Percentiles rank a stretch among this genome's conserved stretches.
Conservation (phyloP, 1,140 invertebrate species). For the Limonius californicus region DNA sequence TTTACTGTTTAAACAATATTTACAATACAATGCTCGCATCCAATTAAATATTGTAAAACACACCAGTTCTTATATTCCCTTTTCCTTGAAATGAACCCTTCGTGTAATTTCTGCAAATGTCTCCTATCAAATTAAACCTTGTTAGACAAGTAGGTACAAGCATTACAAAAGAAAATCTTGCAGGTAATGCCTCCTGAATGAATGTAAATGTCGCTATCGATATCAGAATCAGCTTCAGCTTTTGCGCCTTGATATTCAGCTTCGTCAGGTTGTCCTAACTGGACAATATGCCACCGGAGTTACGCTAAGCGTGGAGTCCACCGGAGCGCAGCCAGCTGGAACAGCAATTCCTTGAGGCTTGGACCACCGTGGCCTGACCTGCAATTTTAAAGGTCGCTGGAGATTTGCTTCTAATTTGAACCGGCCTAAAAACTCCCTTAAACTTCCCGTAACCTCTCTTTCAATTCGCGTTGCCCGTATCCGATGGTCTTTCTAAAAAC, state of each 20-base stretch:
- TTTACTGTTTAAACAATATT: no score
- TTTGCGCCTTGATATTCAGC: background rate
- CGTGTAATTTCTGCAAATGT: no score
- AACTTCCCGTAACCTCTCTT: background rate
- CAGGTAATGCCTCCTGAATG: no score
- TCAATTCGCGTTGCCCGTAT: background rate
- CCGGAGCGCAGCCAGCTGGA: conserved; percentile 5
- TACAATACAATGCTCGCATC: no score
- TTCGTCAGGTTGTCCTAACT: background rate
- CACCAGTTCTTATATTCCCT: no score
- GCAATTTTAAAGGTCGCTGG: conserved; percentile 13
- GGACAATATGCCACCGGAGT: conserved; percentile 16
- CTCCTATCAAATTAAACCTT: no score
- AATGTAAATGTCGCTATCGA: no score
- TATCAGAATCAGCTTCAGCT: background rate
- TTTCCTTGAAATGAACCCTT: no score
- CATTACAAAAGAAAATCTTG: no score
- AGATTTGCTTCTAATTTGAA: conserved; percentile 4
- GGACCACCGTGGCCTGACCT: conserved; percentile 11
- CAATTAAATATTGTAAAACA: no score
- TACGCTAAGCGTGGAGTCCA: conserved; percentile 1
- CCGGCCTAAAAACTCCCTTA: background rate
- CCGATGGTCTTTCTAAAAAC: background rate
- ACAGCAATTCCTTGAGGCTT: conserved; percentile 10
- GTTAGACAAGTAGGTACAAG: no score